Evolutionary conservation across 2,113 vertebrate genomes (phyloP).

Genomic region (Xenopus tropicalis): DNA sequence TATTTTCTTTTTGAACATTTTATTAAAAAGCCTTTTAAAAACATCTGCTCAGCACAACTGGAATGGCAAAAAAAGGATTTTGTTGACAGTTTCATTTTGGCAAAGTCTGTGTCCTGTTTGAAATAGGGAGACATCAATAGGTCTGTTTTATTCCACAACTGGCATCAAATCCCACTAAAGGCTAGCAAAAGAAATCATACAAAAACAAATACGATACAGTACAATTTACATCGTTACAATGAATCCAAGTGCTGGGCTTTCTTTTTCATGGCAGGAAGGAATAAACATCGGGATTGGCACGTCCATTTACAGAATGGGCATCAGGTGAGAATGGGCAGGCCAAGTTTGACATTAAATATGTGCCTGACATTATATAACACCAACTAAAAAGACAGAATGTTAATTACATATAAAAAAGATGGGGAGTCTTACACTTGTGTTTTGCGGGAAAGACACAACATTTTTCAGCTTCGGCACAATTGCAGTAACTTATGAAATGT

Average conservation of each 20-base stretch:
- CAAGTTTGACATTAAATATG: conserved; percentile 27
- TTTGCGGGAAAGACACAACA: no score
- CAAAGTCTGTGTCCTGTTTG: conserved; percentile 69
- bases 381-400: conserved; percentile 15
- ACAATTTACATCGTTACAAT: conserved; percentile 70
- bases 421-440: neutral
- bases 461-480: no score
- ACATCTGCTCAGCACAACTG: conserved; percentile 78
- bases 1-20: conserved; percentile 51
- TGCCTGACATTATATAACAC: conserved; percentile 13
- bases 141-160: conserved; percentile 69
- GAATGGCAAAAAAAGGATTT: conserved; percentile 65
- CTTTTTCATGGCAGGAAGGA: conserved; percentile 57
- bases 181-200: conserved; percentile 65
- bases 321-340: conserved; percentile 10
- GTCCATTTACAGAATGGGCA: conserved; percentile 16
- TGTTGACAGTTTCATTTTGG: conserved; percentile 65
- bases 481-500: no score
- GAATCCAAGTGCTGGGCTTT: conserved; percentile 81
- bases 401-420: neutral
- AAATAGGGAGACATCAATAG: conserved; percentile 70
- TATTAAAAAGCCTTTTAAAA: conserved; percentile 81
- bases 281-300: conserved; percentile 33
- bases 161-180: conserved; percentile 78
- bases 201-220: conserved; percentile 74